Percentiles rank a stretch among this genome's conserved stretches.
Evolutionary conservation across 2,797 vertebrate genomes (phyloP).

Genomic region (Phyllotis vaccarum): DNA sequence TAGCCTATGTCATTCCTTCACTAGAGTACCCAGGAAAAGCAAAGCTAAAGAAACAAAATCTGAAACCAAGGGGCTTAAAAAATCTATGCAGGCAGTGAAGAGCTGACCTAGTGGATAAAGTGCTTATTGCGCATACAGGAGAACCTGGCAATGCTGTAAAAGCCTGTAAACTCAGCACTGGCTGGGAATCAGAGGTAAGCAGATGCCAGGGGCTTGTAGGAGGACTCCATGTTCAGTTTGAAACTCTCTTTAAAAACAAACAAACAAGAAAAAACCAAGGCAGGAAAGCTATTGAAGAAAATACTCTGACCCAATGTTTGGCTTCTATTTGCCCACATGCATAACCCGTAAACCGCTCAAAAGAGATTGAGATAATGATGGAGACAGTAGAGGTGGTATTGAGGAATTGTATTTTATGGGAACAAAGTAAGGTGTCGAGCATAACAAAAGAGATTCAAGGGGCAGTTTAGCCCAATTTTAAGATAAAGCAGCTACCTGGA

Average conservation of each 20-base stretch:
- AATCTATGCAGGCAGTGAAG: not conserved
- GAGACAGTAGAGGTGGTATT: not conserved
- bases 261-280: not conserved
- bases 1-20: not conserved
- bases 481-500: not conserved
- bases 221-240: not conserved
- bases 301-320: not conserved
- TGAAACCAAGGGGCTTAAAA: not conserved
- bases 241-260: not conserved
- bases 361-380: not conserved
- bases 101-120: not conserved
- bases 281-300: not conserved
- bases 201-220: not conserved
- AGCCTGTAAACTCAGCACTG: not conserved
- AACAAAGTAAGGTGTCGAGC: not conserved
- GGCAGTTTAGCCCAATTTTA: not conserved
- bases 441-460: not conserved
- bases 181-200: not conserved
- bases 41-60: not conserved
- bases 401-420: not conserved
- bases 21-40: not conserved
- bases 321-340: not conserved
- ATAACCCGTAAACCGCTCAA: not conserved
- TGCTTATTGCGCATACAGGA: rapidly evolving
- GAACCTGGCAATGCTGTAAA: not conserved